Conservation (phyloP, 2,797 vertebrate species). For the Parauchenoglanis ngamensis region DNA sequence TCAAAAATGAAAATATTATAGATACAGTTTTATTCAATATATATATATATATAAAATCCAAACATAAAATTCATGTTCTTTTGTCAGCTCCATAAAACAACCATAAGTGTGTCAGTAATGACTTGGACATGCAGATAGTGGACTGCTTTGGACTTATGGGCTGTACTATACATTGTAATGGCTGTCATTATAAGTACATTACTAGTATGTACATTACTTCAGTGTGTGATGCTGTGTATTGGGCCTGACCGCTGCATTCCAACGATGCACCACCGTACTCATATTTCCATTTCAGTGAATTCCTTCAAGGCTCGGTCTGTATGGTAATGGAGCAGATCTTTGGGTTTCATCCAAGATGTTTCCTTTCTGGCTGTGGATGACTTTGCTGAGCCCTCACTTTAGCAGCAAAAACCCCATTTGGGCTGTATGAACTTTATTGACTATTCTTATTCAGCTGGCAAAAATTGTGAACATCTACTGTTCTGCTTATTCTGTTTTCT, state of each 20-base stretch:
- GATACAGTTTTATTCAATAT: background rate
- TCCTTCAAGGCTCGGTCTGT: slow-evolving; percentile 4
- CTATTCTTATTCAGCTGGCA: background rate
- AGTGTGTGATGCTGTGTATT: slow-evolving; percentile 9
- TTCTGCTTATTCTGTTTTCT: background rate
- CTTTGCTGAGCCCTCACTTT: slow-evolving; percentile 15
- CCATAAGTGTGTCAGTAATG: background rate
- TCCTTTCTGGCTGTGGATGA: slow-evolving; percentile 34
- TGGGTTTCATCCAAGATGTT: slow-evolving; percentile 36
- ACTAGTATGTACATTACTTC: background rate
- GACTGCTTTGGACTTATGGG: background rate
- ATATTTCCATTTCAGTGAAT: slow-evolving; percentile 20
- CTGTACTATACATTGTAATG: background rate
- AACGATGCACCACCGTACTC: background rate
- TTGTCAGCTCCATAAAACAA: background rate
- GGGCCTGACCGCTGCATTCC: background rate
- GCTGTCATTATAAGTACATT: background rate
- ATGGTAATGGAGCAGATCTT: slow-evolving; percentile 22
- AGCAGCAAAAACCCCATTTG: background rate
- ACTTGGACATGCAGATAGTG: background rate
- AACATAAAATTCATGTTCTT: background rate
- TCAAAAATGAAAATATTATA: background rate
- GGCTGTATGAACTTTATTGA: slow-evolving; percentile 14
- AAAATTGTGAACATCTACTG: background rate
- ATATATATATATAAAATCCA: background rate